Evolutionary conservation across 2,888 invertebrate species (phyloP).

Genomic region (Drosophila nr. fundita): DNA sequence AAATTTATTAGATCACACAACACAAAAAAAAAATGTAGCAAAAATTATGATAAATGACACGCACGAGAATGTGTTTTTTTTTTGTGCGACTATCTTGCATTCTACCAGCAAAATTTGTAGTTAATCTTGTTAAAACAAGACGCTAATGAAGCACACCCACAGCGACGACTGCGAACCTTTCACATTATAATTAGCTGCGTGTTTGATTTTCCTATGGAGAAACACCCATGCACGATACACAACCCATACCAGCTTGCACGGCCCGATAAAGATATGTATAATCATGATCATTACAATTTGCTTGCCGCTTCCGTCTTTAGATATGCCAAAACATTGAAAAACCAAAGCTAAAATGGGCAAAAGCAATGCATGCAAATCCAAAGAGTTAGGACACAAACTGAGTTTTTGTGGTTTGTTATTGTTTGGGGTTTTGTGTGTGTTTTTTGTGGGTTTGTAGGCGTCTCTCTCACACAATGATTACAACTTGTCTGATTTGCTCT

Average conservation of each 20-base stretch:
- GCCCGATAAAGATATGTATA: constrained; percentile 29
- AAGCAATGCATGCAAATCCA: constrained; percentile 47
- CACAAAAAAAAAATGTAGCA: constrained; percentile 6
- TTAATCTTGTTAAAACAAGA: constrained; percentile 40
- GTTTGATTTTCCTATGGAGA: constrained; percentile 31
- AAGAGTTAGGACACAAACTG: constrained; percentile 59
- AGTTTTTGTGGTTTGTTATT: constrained; percentile 4
- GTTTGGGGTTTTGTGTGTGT: constrained; percentile 2
- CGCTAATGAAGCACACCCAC: constrained; percentile 71
- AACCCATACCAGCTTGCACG: constrained; percentile 32
- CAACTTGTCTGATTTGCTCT: constrained; percentile 2
- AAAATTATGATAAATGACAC: constrained; percentile 52
- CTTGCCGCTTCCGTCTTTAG: constrained; percentile 55
- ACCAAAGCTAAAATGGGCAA: constrained; percentile 29
- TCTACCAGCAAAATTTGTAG: constrained; percentile 40
- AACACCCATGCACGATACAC: neutral
- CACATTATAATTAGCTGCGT: constrained; percentile 32
- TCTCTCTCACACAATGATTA: constrained; percentile 19
- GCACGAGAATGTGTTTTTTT: constrained; percentile 11
- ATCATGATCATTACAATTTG: constrained; percentile 57
- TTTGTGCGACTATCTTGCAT: constrained; percentile 41
- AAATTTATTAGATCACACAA: constrained; percentile 57
- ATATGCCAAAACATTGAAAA: constrained; percentile 42
- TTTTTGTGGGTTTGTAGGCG: constrained; percentile 52
- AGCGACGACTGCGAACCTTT: constrained; percentile 48